Percentiles rank a stretch among this genome's conserved stretches.
These are phyloP conservation scores for Drosophila ironensis DNA, from an alignment of 1,140 invertebrate genomes.

Conservation along the genomic window DNA sequence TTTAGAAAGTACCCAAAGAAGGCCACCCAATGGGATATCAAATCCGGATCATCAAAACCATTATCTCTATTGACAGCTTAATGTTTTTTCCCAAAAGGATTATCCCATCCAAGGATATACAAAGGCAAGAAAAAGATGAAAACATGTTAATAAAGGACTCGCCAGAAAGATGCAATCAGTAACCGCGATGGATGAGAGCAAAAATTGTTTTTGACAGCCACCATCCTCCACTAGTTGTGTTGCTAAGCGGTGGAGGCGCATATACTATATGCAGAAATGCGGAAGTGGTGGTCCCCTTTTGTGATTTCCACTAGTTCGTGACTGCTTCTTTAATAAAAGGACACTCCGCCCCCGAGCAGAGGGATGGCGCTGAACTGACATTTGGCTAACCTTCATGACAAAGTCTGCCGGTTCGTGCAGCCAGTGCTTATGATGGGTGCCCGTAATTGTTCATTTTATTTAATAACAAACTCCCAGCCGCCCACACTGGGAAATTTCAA, in stretches of 20 bases:
- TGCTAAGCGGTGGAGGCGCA: conserved; percentile 3
- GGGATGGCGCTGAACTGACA: conserved; percentile 35
- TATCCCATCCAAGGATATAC: not conserved
- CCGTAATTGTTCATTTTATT: conserved; percentile 52
- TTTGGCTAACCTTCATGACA: conserved; percentile 53
- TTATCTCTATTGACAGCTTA: conserved; percentile 1
- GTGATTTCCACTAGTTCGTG: too few relatives aligned
- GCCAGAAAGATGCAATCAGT: not conserved
- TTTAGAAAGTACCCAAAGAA: too few relatives aligned
- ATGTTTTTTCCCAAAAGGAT: not conserved
- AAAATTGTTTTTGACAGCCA: not conserved
- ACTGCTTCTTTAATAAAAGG: conserved; percentile 21
- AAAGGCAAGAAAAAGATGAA: not conserved
- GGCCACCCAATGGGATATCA: not conserved
- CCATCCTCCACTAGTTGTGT: not conserved
- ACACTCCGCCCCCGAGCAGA: conserved; percentile 16
- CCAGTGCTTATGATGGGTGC: conserved; percentile 14
- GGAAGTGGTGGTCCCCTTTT: conserved; percentile 29
- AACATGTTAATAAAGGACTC: not conserved
- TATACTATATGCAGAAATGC: too few relatives aligned
- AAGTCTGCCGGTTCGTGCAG: conserved; percentile 22
- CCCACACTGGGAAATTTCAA: not conserved
- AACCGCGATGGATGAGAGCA: conserved; percentile 1
- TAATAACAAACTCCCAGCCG: conserved; percentile 21
- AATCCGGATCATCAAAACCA: not conserved